Base-by-base conservation (phyloP, 2,113 vertebrate species). In the Harpagus bidentatus region DNA sequence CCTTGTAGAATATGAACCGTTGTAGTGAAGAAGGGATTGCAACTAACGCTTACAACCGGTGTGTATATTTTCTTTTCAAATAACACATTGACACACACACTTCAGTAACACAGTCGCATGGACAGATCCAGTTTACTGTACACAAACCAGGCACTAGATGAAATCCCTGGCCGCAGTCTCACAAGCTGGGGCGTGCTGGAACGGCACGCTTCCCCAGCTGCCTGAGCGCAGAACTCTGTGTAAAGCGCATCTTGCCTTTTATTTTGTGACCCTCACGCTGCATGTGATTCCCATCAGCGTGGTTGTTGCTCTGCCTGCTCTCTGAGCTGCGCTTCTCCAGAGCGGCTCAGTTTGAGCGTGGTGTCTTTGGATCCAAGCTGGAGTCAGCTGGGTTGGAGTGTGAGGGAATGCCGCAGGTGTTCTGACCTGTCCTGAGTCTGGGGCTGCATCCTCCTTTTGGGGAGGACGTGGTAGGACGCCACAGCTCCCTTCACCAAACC, bases 1-100 rank as follows among this genome's bases (percentile, higher is more conserved):
- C 98, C 98, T 98, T 98, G 98, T 98, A 98, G 98, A 93, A 97
- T 98, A 97, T 90, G 98, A 97, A 69, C 97, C 98, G 97, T 98
- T 98, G 67, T 98, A 98, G 97, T 97, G 98, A 98, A 98, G 98
- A 98, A 97, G 98, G 98, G 97, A 98, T 97, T 97, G 98, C 98
- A 97, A 82, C 98, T 98, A 98, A 97, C 98, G 97, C 97, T 98
- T 97, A 90, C 97, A 47, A 97, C 98, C 97, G 98, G 98, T 98
- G 96, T 98, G 98, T 98, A 98, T 98, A 93, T 96, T 82, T 97
- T 97, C 94, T 97, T 98, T 98, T 97, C 76, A 2, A 78, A 95
- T 89, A 90, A 92, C 86, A 90, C 84, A 79, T 67, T 81, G 65
- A 85, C 88, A 63, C 90, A 10, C 79, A 34, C 55, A 28, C 53